Conservation (phyloP, 1,140 invertebrate species). For the Nebria ingens region DNA sequence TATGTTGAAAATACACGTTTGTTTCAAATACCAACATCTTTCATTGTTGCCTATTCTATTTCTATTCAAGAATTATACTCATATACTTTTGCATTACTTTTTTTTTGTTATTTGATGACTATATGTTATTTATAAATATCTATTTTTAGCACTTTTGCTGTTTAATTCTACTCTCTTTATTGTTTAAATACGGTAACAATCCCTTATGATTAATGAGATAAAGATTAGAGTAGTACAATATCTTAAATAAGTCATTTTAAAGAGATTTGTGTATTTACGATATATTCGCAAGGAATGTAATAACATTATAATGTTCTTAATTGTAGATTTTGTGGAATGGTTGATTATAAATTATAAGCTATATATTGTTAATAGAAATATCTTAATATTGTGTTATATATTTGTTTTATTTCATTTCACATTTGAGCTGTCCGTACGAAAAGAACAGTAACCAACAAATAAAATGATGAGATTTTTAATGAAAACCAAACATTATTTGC, state of each 20-base stretch:
- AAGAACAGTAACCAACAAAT: too few relatives aligned
- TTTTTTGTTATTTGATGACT: too few relatives aligned
- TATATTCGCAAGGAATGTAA: not conserved
- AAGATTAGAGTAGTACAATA: not conserved
- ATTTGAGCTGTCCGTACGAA: too few relatives aligned
- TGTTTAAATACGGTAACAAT: not conserved
- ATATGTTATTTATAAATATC: too few relatives aligned
- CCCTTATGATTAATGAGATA: not conserved
- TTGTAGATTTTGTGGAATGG: conserved; percentile 9
- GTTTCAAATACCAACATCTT: too few relatives aligned
- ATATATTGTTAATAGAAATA: conserved; percentile 10
- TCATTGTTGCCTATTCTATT: too few relatives aligned
- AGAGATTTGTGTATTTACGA: not conserved
- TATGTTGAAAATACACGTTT: not conserved
- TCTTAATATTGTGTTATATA: conserved; percentile 5
- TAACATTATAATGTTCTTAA: conserved; percentile 4
- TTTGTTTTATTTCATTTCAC: not conserved
- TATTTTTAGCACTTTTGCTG: not conserved
- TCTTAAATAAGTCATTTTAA: too few relatives aligned
- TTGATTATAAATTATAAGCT: conserved; percentile 10
- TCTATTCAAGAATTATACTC: too few relatives aligned
- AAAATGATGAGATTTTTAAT: too few relatives aligned
- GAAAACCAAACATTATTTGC: too few relatives aligned
- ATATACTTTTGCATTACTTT: too few relatives aligned
- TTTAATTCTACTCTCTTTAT: not conserved